Evolutionary conservation across 1,140 invertebrate genomes (phyloP), one percentile per base, ranked within the genome.

Genomic region (Conopomorpha cramerella): DNA sequence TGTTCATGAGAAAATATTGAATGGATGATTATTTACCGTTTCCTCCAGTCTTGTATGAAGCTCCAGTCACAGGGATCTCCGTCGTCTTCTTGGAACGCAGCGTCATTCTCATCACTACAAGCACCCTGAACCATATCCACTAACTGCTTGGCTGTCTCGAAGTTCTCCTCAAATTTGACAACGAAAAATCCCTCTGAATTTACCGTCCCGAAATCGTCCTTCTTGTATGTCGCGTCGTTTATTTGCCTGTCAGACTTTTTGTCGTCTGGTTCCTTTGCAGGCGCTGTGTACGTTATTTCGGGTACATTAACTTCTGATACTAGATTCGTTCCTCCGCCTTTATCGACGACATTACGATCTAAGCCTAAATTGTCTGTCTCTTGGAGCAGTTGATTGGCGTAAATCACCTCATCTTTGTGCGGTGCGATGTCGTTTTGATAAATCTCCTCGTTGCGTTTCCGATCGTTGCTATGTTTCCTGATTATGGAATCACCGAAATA

Each of bases 41-140:
- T 81, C 49, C 86, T 71, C 86, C 86, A 87, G 47, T 85, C 83
- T 67, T 87, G 86, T 25, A 87, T 85, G 57, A 86, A 87, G 51
- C 86, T 87, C 86, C 86, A 87, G 62, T 88, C 86, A 41, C 72
- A 72, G n/a, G n/a, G n/a, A 36, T 82, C 78, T 18, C 82, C 80
- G 35, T 82, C 71, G n/a, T 67, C 62, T 29, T 76, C 68, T 16
- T 72, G 45, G 25, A 73, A 49, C 0, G 58, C 70, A 31, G 66
- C 64, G 40, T 80, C 76, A 41, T 68, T 63, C 13, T 72, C 65
- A n/a, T 71, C 70, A 48, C 68, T 35, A n/a, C n/a, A n/a, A 31
- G 66, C 43, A 58, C 82, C 72, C 55, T 80, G 65, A 25, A 80
- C 68, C 16, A 81, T 64, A 34, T 82, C 77, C 39, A 84, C 81